A percentile compares a stretch with the other conserved stretches of the same genome.
These are phyloP conservation scores for Ceratitis capitata DNA, from an alignment of 1,140 invertebrate species.

Conservation along the genomic window DNA sequence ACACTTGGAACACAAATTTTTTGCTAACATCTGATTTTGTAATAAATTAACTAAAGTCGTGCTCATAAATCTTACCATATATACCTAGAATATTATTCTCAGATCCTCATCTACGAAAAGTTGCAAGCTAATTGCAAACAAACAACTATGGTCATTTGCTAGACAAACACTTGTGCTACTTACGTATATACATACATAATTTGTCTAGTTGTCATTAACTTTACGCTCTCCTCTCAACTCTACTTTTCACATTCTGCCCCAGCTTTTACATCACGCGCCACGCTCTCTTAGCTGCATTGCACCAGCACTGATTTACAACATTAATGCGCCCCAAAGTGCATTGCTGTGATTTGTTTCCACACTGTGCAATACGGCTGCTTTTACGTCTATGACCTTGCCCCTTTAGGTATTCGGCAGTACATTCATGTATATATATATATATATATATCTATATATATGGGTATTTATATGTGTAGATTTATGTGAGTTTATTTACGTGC, in stretches of 20 bases:
- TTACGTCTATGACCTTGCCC: background rate
- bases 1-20: too few relatives aligned
- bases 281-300: background rate
- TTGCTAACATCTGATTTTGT: too few relatives aligned
- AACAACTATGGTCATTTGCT: too few relatives aligned
- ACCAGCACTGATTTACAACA: background rate
- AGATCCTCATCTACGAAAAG: too few relatives aligned
- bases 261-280: background rate
- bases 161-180: too few relatives aligned
- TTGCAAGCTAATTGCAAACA: too few relatives aligned
- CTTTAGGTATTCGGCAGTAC: background rate
- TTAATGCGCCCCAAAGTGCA: background rate
- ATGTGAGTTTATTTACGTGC: background rate
- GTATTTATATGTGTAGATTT: background rate
- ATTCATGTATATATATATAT: background rate
- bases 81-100: too few relatives aligned
- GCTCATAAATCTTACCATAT: too few relatives aligned
- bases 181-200: background rate
- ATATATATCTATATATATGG: background rate
- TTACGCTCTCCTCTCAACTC: background rate
- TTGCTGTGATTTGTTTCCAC: conserved; percentile 4
- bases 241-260: background rate
- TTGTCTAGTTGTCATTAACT: background rate
- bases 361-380: background rate
- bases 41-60: too few relatives aligned